Conservation (phyloP, 2,113 vertebrate species). For the Siniperca knerii region DNA sequence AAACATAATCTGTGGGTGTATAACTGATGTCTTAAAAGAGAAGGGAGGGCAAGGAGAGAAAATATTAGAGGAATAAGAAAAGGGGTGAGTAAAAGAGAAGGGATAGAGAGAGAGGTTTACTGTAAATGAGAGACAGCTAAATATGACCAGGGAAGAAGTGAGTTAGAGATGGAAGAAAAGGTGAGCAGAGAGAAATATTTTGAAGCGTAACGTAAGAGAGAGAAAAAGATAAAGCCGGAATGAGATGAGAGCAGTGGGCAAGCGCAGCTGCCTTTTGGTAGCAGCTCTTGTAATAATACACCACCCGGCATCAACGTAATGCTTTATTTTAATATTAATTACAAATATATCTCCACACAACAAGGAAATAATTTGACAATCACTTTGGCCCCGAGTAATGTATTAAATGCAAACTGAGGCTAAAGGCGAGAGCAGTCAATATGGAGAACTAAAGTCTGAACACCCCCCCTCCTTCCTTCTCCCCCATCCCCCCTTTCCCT, state of each 20-base stretch:
- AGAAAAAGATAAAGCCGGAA: slow-evolving; percentile 33
- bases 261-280: slow-evolving; percentile 67
- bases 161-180: slow-evolving; percentile 49
- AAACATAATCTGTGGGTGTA: slow-evolving; percentile 78
- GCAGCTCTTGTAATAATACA: slow-evolving; percentile 82
- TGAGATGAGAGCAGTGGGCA: slow-evolving; percentile 61
- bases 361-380: slow-evolving; percentile 87
- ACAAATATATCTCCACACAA: slow-evolving; percentile 86
- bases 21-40: slow-evolving; percentile 77
- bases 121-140: slow-evolving; percentile 43
- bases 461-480: slow-evolving; percentile 54
- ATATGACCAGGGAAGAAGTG: slow-evolving; percentile 1
- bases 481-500: slow-evolving; percentile 43
- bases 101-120: slow-evolving; percentile 28
- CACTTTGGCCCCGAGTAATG: slow-evolving; percentile 86
- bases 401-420: slow-evolving; percentile 88
- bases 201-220: slow-evolving; percentile 38
- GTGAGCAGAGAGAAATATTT: slow-evolving; percentile 55
- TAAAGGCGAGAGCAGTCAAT: slow-evolving; percentile 86
- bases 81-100: slow-evolving; percentile 39
- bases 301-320: slow-evolving; percentile 79
- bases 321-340: slow-evolving; percentile 90
- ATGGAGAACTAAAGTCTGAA: slow-evolving; percentile 83
- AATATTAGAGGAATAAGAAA: slow-evolving; percentile 56
- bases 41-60: slow-evolving; percentile 49